A percentile compares a stretch with the other conserved stretches of the same genome.
phyloP scores from a whole-genome alignment of 2,113 vertebrate genomes.

The Hypomesus transpacificus region DNA sequence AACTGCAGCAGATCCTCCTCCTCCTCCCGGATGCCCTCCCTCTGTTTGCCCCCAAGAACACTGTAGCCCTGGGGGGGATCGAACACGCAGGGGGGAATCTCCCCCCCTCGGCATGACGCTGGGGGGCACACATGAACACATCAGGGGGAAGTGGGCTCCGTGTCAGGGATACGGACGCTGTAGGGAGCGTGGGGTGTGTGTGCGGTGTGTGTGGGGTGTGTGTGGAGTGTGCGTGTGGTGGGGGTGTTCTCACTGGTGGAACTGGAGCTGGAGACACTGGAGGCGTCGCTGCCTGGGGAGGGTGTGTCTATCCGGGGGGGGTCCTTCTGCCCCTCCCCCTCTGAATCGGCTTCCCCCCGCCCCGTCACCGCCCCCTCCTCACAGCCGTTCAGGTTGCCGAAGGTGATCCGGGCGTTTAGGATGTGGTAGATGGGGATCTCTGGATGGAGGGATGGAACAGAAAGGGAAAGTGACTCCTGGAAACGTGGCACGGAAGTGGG shows the following conservation, averaged over 20 bases:
- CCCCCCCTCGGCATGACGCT: constrained; percentile 87
- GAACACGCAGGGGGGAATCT: constrained; percentile 88
- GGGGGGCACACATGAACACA: constrained; percentile 42
- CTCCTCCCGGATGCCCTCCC: constrained; percentile 80
- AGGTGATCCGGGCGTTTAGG: constrained; percentile 95
- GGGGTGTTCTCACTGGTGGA: constrained; percentile 79
- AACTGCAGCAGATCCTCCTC: constrained; percentile 95
- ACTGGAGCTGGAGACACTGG: constrained; percentile 95
- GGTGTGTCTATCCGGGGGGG: constrained; percentile 83
- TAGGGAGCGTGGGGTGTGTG: not conserved
- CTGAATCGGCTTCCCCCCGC: constrained; percentile 65
- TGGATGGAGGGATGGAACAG: constrained; percentile 46
- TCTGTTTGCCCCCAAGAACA: constrained; percentile 84
- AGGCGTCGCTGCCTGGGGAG: constrained; percentile 91
- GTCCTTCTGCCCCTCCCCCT: constrained; percentile 77
- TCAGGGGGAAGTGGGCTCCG: constrained; percentile 29
- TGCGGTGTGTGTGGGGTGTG: not conserved
- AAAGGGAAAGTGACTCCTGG: too few relatives aligned
- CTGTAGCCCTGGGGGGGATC: constrained; percentile 91
- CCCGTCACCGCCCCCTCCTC: constrained; percentile 76
- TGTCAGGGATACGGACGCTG: constrained; percentile 19
- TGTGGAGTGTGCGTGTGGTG: not conserved
- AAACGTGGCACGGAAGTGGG: too few relatives aligned
- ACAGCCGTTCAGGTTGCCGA: constrained; percentile 94
- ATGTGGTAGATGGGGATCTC: constrained; percentile 98